Percentiles rank a stretch among this genome's conserved stretches.
Conservation (phyloP, 2,888 invertebrate species). For the Brachyptera putata region DNA sequence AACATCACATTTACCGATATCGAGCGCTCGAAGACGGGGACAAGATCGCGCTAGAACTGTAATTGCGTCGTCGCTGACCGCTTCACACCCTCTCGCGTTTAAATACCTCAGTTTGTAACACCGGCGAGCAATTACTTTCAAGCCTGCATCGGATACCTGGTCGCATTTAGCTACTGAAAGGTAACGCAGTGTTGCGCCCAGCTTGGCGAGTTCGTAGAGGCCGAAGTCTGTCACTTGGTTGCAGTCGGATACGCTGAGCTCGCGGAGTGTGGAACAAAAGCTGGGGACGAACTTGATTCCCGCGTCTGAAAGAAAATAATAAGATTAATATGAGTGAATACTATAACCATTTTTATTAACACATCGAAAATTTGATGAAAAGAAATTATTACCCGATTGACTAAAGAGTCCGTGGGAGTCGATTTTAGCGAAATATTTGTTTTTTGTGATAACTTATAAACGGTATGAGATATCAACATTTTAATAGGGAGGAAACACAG, state of each 20-base stretch:
- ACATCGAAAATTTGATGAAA: too few species aligned
- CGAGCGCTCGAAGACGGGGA: slow-evolving; percentile 78
- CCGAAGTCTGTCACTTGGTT: slow-evolving; percentile 86
- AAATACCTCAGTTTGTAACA: slow-evolving; percentile 87
- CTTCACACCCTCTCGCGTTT: slow-evolving; percentile 89
- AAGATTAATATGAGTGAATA: too few species aligned
- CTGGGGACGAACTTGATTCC: slow-evolving; percentile 89
- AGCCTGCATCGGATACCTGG: slow-evolving; percentile 60
- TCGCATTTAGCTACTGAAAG: slow-evolving; percentile 93
- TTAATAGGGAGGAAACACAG: too few species aligned
- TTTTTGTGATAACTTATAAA: too few species aligned
- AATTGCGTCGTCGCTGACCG: slow-evolving; percentile 88
- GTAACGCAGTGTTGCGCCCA: slow-evolving; percentile 85
- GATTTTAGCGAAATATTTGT: too few species aligned
- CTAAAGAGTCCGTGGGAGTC: too few species aligned
- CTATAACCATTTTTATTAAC: too few species aligned
- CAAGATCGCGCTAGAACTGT: slow-evolving; percentile 82
- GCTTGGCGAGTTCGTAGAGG: slow-evolving; percentile 78
- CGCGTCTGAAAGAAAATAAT: slow-evolving; percentile 71
- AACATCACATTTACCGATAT: slow-evolving; percentile 90
- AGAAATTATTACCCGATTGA: too few species aligned
- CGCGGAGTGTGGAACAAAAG: slow-evolving; percentile 77
- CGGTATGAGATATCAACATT: too few species aligned
- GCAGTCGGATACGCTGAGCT: slow-evolving; percentile 88
- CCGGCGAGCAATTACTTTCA: slow-evolving; percentile 75